These are phyloP conservation scores for Aythya baeri DNA, from an alignment of 2,113 vertebrate genomes.

Conservation along the genomic window DNA sequence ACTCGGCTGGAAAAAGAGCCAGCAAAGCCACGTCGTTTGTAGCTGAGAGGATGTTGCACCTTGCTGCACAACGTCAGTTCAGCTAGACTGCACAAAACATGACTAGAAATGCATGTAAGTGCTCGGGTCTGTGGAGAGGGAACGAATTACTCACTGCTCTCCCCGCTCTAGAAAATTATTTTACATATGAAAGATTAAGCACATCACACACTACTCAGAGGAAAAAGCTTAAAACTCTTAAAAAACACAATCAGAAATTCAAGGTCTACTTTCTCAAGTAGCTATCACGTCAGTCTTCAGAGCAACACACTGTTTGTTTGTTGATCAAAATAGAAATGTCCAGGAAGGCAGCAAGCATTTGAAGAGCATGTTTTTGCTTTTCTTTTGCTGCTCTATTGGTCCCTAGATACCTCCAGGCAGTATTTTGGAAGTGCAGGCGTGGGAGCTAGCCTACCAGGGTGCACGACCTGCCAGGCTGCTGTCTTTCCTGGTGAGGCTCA, in stretches of 20 bases:
- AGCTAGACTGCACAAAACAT: not conserved
- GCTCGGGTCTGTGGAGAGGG: not conserved
- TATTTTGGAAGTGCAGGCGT: not conserved
- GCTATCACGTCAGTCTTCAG: not conserved
- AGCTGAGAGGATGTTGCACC: not conserved
- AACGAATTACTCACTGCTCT: not conserved
- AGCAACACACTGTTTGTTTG: not conserved
- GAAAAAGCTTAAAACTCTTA: not conserved
- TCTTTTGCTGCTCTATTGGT: not conserved
- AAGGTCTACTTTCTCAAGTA: not conserved
- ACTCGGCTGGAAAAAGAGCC: not conserved
- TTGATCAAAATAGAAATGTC: not conserved
- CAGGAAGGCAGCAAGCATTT: not conserved
- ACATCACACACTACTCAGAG: not conserved
- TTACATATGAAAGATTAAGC: not conserved
- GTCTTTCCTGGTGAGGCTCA: not conserved
- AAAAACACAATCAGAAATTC: not conserved
- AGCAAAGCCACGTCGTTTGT: not conserved
- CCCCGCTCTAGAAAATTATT: not conserved
- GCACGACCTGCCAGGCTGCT: not conserved
- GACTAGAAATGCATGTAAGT: not conserved
- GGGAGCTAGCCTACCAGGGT: rapidly evolving
- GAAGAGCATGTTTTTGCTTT: not conserved
- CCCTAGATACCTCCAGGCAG: not conserved
- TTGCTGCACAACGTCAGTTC: not conserved